Conservation (phyloP, 2,797 vertebrate species). For the Pantherophis vulpinus region DNA sequence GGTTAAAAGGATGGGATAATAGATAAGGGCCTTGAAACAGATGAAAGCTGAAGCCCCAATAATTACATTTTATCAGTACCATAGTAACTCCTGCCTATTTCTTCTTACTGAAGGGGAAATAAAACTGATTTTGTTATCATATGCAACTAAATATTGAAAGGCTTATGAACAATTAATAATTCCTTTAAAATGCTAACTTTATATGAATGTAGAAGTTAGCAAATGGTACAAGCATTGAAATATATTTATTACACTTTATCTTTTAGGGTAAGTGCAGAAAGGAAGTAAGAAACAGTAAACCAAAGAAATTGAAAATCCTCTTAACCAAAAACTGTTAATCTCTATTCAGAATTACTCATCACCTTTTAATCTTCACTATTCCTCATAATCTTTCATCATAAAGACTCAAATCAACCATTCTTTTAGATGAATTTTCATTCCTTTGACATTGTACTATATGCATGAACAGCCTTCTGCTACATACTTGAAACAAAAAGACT, state of each 20-base stretch:
- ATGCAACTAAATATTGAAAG: not conserved
- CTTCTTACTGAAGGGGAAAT: not conserved
- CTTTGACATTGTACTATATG: not conserved
- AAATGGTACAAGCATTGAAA: not conserved
- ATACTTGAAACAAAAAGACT: not conserved
- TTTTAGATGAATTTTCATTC: not conserved
- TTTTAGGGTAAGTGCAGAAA: not conserved
- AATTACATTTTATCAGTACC: not conserved
- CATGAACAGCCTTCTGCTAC: not conserved
- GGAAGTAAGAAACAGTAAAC: not conserved
- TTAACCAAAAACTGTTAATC: not conserved
- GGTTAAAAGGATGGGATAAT: not conserved
- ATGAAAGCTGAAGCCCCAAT: not conserved
- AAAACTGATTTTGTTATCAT: not conserved
- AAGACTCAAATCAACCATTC: not conserved
- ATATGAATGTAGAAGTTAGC: not conserved
- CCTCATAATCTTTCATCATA: not conserved
- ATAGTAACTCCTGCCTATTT: not conserved
- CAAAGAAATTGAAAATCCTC: not conserved
- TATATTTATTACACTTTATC: not conserved
- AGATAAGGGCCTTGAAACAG: not conserved
- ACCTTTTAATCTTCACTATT: not conserved
- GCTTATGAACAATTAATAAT: not conserved
- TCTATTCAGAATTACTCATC: not conserved
- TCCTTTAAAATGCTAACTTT: not conserved